phyloP scores from a whole-genome alignment of 2,888 invertebrate genomes.

The Caenorhabditis sp. region DNA sequence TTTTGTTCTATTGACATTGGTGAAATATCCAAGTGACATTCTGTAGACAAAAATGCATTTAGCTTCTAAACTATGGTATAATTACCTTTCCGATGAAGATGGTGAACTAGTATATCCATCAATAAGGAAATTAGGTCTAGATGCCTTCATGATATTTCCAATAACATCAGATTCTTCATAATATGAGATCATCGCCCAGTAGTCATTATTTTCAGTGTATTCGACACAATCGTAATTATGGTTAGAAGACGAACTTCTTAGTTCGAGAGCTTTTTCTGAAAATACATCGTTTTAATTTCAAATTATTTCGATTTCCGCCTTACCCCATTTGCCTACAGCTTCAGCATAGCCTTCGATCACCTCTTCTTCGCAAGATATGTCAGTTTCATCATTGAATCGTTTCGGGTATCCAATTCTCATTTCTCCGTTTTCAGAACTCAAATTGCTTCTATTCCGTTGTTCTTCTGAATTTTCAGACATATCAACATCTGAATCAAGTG shows the following conservation, averaged over 20 bases:
- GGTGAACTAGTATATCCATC: slow-evolving; percentile 1
- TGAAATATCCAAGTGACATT: slow-evolving; percentile 33
- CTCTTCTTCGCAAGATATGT: neutral
- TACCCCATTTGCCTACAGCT: neutral
- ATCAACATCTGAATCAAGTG: too few relatives aligned
- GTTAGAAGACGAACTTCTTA: neutral
- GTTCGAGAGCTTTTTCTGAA: neutral
- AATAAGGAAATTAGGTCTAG: neutral
- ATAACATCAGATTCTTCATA: slow-evolving; percentile 8
- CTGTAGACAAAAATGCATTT: too few relatives aligned
- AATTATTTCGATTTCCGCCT: neutral
- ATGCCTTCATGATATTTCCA: neutral
- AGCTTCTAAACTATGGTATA: too few relatives aligned
- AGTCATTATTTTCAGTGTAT: slow-evolving; percentile 8
- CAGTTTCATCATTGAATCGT: neutral
- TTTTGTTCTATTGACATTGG: slow-evolving; percentile 10
- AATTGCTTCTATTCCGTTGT: too few relatives aligned
- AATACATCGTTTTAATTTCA: too few relatives aligned
- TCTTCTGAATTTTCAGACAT: too few relatives aligned
- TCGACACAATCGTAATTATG: slow-evolving; percentile 29
- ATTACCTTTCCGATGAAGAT: neutral
- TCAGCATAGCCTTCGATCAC: neutral
- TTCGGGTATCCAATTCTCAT: neutral
- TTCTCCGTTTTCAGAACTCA: too few relatives aligned
- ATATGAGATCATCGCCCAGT: slow-evolving; percentile 20